Base-by-base conservation (phyloP, 1,140 invertebrate species). In the Orussus abietinus region DNA sequence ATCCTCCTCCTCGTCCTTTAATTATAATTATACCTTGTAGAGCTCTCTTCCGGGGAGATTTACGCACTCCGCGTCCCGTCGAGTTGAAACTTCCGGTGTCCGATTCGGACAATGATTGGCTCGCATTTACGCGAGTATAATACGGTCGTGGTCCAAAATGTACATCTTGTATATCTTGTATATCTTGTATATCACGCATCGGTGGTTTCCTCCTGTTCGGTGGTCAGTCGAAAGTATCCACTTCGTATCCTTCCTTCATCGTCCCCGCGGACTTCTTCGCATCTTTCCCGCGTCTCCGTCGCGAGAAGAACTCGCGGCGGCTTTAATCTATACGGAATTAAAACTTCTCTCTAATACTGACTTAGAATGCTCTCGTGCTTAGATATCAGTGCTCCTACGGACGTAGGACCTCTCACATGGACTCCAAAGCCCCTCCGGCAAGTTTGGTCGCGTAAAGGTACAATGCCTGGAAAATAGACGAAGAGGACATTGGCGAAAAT, bases 391-490 rank as follows among this genome's bases (percentile, higher is more conserved):
- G 11, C 12, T 5, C 20, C 21, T 38, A 25, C 17, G 17, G 19
- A 11, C 18, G 21, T 11, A 21, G 21, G 31, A 13, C 33, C 13
- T 36, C 47, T 72, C 62, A 80, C 47, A 77, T 75, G 9, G 77
- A 78, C 44, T 82, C 80, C 53, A 82, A 54, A 19, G 74, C 75
- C 46, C 80, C 79, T 38, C 80, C 80, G 40, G 80, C 80, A 30
- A 85, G 70, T 65, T 83, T 83, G n/a, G 78, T 79, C 28, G 82
- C 82, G 60, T 84, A 85, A 28, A 82, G 69, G 63, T 78, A 78
- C 26, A 84, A 66, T 38, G 81, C 80, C 82, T 85, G 68, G 45
- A 64, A 75, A 45, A 55, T 53, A 53, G 33, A 49, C 29, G 41
- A 51, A 42, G 35, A 44, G 48, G 13, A 30, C 33, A 42, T 33